Evolutionary conservation across 2,113 vertebrate species (phyloP).

Genomic region (Equus quagga): DNA sequence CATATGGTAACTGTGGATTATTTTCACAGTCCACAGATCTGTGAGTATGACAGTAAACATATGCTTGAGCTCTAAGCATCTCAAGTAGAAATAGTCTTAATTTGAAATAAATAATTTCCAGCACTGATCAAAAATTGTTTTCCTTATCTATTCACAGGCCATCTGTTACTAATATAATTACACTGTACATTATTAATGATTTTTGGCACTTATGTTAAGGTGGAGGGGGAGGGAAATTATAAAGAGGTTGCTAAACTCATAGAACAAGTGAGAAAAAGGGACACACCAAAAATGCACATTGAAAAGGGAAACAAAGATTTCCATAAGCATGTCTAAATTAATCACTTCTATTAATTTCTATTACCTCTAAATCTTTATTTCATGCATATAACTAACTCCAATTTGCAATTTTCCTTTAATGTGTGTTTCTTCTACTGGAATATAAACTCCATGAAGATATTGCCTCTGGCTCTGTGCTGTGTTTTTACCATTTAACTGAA

Average conservation of each 20-base stretch:
- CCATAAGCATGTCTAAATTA: neutral
- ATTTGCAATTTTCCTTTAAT: neutral
- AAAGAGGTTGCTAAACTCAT: neutral
- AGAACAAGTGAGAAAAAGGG: neutral
- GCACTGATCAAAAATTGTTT: slow-evolving; percentile 60
- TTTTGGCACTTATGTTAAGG: neutral
- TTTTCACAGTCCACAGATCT: slow-evolving; percentile 72
- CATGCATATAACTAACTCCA: neutral
- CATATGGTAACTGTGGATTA: slow-evolving; percentile 56
- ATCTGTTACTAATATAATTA: slow-evolving; percentile 56
- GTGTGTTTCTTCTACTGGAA: neutral
- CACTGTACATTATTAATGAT: neutral
- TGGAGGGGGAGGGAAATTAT: neutral
- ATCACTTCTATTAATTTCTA: neutral
- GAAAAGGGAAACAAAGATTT: neutral
- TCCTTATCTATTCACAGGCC: slow-evolving; percentile 52
- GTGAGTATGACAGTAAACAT: slow-evolving; percentile 62
- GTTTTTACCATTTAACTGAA: neutral
- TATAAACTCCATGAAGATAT: neutral
- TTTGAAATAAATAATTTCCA: slow-evolving; percentile 69
- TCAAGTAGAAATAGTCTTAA: slow-evolving; percentile 64
- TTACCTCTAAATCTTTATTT: neutral
- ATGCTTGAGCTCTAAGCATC: slow-evolving; percentile 61
- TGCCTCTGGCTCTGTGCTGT: neutral
- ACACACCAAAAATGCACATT: neutral